Evolutionary conservation across 2,888 invertebrate species (phyloP).

Genomic region (Cyclophora punctaria): DNA sequence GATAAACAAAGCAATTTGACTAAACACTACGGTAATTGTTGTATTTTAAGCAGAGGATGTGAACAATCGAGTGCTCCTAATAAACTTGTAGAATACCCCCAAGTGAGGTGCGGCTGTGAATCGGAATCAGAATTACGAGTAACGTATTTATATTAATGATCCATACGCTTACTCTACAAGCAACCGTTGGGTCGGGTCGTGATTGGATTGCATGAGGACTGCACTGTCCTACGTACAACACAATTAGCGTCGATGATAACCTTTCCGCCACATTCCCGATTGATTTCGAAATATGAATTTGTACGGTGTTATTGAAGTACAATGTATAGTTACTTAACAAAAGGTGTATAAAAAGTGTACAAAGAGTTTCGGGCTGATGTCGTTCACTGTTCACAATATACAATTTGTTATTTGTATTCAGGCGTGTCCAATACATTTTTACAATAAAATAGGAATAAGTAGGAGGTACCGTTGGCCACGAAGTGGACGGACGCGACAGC

Average conservation of each 20-base stretch:
- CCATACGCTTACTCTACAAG: constrained; percentile 13
- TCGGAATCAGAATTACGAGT: constrained; percentile 13
- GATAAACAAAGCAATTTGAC: no score
- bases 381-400: constrained; percentile 42
- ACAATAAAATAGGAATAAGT: constrained; percentile 50
- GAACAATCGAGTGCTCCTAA: constrained; percentile 9
- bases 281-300: constrained; percentile 15
- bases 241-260: constrained; percentile 2
- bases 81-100: constrained; percentile 13
- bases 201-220: constrained; percentile 18
- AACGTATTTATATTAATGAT: constrained; percentile 23
- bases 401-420: constrained; percentile 42
- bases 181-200: constrained; percentile 20
- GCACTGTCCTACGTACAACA: constrained; percentile 16
- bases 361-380: constrained; percentile 34
- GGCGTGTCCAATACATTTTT: constrained; percentile 41
- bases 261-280: neutral
- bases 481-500: constrained; percentile 36
- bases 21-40: no score
- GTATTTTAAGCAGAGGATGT: neutral
- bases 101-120: constrained; percentile 14
- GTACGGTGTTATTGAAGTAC: constrained; percentile 20
- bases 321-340: constrained; percentile 35
- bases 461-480: constrained; percentile 45
- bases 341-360: constrained; percentile 29